Base-by-base conservation (phyloP, 2,888 invertebrate genomes). In the Pegoplata infirma region DNA sequence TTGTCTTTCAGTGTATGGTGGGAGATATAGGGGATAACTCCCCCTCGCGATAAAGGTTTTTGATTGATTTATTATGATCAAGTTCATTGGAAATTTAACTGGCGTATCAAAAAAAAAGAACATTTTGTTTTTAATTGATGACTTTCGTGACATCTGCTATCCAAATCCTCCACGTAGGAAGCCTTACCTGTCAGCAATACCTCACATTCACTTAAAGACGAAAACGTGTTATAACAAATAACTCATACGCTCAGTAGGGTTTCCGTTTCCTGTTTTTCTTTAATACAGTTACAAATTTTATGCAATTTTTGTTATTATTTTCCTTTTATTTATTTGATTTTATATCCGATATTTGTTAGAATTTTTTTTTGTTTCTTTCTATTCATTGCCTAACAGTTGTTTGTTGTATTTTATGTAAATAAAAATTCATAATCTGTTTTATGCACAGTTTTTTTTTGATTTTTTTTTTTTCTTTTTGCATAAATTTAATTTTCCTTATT, bases 361-460 rank as follows among this genome's bases (percentile, higher is more conserved):
- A 40, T 56, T 36, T 55, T 23, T 16, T 46, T 71, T 53, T 28
- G 17, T 46, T 14, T 55, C 10, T 46, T 61, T 46, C n/a, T n/a
- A n/a, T n/a, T n/a, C n/a, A n/a, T n/a, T 59, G 59, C 28, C 7
- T 17, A 56, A 64, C 8, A 19, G 12, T 63, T 63, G 16, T 61
- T 63, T 47, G n/a, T 58, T 40, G 4, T 51, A 5, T 19, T 58
- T 73, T 66, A 46, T 51, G 51, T 28, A 66, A 73, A 73, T 44
- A 73, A 59, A 73, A 73, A 59, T 73, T 73, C 58, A 58, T 66
- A 73, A 66, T 59, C 58, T 58, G 21, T 14, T 66, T 73, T 51
- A 66, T 16, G n/a, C n/a, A n/a, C n/a, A 49, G 49, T 56, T 46
- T 32, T 56, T 64, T 49, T 49, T 66, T 58, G 49, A 49, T 46